These are phyloP conservation scores for Hymenochirus boettgeri DNA, from an alignment of 2,113 vertebrate species.

Conservation along the genomic window DNA sequence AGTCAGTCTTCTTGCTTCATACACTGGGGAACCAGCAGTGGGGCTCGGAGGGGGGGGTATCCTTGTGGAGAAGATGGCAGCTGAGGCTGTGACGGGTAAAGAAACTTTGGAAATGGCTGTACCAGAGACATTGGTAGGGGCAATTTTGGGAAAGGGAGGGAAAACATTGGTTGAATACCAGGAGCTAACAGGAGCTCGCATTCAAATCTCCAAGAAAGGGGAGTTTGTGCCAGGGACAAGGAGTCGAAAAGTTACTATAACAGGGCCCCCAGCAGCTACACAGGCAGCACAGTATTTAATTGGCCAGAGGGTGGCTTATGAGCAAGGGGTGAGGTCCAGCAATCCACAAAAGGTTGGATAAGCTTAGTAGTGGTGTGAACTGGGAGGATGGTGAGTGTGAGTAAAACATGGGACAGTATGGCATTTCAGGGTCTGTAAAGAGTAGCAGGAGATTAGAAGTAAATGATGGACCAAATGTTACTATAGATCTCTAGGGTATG, in stretches of 20 bases:
- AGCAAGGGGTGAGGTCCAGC: conserved; percentile 90
- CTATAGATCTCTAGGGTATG: not conserved
- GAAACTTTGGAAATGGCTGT: conserved; percentile 91
- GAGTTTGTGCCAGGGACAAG: conserved; percentile 92
- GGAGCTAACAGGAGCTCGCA: conserved; percentile 88
- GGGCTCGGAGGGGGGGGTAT: conserved; percentile 77
- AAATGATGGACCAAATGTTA: not conserved
- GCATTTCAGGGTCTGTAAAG: not conserved
- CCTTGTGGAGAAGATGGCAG: conserved; percentile 77
- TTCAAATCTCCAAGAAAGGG: conserved; percentile 95
- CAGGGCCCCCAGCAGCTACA: conserved; percentile 84
- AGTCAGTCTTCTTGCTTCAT: conserved; percentile 83
- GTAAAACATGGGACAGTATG: not conserved
- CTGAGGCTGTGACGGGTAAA: conserved; percentile 71
- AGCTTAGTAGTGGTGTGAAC: not conserved
- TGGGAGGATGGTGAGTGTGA: conserved; percentile 9
- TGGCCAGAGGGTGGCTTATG: conserved; percentile 92
- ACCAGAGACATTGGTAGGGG: conserved; percentile 89
- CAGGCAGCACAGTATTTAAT: conserved; percentile 94
- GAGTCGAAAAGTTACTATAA: conserved; percentile 94
- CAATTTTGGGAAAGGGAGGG: conserved; percentile 90
- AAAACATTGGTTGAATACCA: conserved; percentile 95
- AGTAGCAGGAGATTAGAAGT: not conserved
- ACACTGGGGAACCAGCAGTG: conserved; percentile 74
- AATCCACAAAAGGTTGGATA: conserved; percentile 94